These are phyloP conservation scores for Megalurothrips usitatus DNA, from an alignment of 2,888 invertebrate genomes.

Conservation along the genomic window DNA sequence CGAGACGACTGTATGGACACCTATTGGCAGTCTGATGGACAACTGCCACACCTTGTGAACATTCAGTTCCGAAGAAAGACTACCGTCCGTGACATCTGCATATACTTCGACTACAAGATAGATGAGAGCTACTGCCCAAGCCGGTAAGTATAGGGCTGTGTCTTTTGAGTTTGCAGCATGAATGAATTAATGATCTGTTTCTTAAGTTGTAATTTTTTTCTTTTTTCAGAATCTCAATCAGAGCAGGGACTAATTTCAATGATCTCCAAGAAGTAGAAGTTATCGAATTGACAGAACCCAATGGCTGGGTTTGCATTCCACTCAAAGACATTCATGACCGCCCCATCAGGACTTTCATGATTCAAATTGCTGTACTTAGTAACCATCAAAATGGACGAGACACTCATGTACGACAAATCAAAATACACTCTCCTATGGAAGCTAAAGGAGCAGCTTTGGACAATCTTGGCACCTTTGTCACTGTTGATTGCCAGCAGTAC, in stretches of 20 bases:
- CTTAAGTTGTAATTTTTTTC: neutral
- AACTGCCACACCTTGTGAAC: conserved; percentile 94
- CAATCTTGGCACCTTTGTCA: conserved; percentile 68
- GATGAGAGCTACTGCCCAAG: conserved; percentile 99
- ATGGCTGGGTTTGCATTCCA: conserved; percentile 93
- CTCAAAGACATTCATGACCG: conserved; percentile 82
- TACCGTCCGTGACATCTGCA: conserved; percentile 89
- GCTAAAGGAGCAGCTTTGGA: conserved; percentile 63
- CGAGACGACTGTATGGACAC: conserved; percentile 94
- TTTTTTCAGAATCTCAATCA: conserved; percentile 68
- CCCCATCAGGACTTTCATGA: conserved; percentile 91
- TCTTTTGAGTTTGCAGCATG: conserved; percentile 6
- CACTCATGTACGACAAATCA: conserved; percentile 95
- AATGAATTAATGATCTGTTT: neutral
- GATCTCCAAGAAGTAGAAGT: conserved; percentile 95
- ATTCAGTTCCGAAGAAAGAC: conserved; percentile 95
- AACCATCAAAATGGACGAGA: conserved; percentile 99
- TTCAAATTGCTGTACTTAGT: conserved; percentile 92
- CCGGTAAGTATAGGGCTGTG: conserved; percentile 47
- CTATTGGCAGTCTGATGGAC: conserved; percentile 99
- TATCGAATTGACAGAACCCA: conserved; percentile 87
- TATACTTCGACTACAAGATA: conserved; percentile 95
- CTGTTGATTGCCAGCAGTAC: conserved; percentile 75
- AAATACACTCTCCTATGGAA: conserved; percentile 81
- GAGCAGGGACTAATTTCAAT: conserved; percentile 94